Base-by-base conservation (phyloP, 2,888 invertebrate genomes). In the Syritta pipiens region DNA sequence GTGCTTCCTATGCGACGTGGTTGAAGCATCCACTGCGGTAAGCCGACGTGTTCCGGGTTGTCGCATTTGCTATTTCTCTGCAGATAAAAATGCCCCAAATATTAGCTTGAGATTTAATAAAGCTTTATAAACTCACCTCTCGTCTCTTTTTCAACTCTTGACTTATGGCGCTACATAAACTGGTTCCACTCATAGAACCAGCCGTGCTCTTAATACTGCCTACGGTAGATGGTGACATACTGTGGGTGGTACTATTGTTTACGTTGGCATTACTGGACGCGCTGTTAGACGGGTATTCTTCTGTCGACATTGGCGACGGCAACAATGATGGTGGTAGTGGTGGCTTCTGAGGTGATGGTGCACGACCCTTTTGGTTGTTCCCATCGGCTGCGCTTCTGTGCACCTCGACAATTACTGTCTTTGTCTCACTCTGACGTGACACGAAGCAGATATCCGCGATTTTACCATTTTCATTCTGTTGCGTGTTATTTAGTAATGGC, bases 361-460 rank as follows among this genome's bases (percentile, higher is more conserved):
- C 89, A 88, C 17, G 68, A 67, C 79, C 72, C 67, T 79, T 79
- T 28, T 55, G 67, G 48, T 74, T 79, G 46, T 49, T 79, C 67
- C 60, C 75, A 26, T 74, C 76, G 40, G 81, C 42, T 57, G 89
- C 89, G 83, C 89, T 90, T 83, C 91, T 90, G 86, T 94, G 94
- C n/a, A 94, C 94, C 87, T 95, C 94, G 5, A 94, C 94, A 19
- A 93, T 92, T 67, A 94, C 92, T 14, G 93, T 93, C 87, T 94
- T 94, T 74, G 89, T 90, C 82, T 91, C 91, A 55, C 85, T 88
- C 76, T 89, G 90, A 72, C 89, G 88, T 35, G 89, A 87, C 17
- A 88, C 87, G 84, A 89, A 85, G 69, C 89, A 88, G 79, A 89
- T 88, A 81, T 89, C 89, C 6, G 88, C 88, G 59, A 88, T 84